Evolutionary conservation across 53 echinoderm and acorn worm genomes (phyloP).

Genomic region (Echinarachnius parma): DNA sequence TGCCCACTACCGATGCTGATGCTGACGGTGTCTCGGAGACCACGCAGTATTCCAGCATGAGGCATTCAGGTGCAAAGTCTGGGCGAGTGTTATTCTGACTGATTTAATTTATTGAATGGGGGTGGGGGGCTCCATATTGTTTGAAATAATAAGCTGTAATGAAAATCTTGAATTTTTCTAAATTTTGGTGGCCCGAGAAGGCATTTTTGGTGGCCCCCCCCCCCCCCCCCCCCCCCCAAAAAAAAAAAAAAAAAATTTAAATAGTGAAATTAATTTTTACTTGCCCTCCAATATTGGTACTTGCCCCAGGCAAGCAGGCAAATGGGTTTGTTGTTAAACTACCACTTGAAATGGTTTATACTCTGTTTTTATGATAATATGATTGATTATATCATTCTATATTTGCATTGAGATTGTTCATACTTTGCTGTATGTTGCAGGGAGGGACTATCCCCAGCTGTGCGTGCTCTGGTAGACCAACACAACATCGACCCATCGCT

Average conservation of each 20-base stretch:
- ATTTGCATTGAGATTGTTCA: background rate
- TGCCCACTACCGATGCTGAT: no score
- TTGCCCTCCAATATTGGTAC: no score
- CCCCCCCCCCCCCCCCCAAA: no score
- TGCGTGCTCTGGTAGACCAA: constrained; percentile 66
- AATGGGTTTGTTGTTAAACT: background rate
- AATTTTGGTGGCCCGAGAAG: no score
- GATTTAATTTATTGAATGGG: background rate
- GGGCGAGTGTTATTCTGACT: constrained; percentile 23
- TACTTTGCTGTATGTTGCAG: constrained; percentile 36
- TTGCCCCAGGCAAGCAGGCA: background rate
- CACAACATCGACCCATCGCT: constrained; percentile 61
- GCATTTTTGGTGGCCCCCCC: no score
- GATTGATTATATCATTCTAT: background rate
- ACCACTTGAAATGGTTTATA: no score
- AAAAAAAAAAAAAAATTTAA: no score
- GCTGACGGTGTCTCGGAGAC: constrained; percentile 54
- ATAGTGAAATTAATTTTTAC: no score
- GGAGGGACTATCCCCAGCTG: constrained; percentile 78
- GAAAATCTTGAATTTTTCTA: background rate
- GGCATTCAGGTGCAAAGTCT: constrained; percentile 58
- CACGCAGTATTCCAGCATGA: constrained; percentile 44
- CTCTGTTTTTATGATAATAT: background rate
- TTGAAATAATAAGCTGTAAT: background rate
- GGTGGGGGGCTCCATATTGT: background rate